Base-by-base conservation (phyloP, 1,140 invertebrate species). In the Adoxophyes honmai region DNA sequence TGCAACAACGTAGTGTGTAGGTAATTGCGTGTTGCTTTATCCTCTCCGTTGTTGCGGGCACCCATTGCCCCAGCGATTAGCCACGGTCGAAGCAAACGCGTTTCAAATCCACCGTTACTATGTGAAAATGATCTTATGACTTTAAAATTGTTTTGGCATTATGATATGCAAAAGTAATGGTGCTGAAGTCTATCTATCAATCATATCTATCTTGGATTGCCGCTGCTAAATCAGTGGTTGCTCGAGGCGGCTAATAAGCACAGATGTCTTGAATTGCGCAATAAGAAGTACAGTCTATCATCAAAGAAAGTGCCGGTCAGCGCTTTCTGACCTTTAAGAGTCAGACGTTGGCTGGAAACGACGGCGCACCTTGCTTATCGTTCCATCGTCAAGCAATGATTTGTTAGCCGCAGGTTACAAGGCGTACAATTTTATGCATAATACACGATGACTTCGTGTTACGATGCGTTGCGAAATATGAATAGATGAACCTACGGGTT, bases 21-120 rank as follows among this genome's bases (percentile, higher is more conserved):
- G 28, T 48, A 21, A 48, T 48, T 48, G 42, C 42, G 11, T 48
- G 42, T 48, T 21, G 42, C 4, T 48, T 48, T 48, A 48, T 48
- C 21, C 42, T 48, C 42, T n/a, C 15, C 21, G 21, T 28, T 3
- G 39, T 21, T 44, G 42, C 42, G 21, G 21, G 21, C 11, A 18
- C 18, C 42, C 42, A 48, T 48, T 48, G 11, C n/a, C 11, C 42
- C 42, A 48, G 16, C 42, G n/a, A 48, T 48, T 48, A 18, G 21
- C 10, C 42, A 48, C 16, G 42, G 42, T 48, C 21, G 2, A 6
- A 28, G 18, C 42, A 48, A 28, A 48, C 42, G 42, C 39, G 39
- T 44, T 21, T 48, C 42, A 28, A 48, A 48, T 48, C 21, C n/a
- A 11, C 21, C 21, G 42, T 36, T 9, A 10, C 34, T 36, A 11